Percentiles rank a stretch among this genome's conserved stretches.
phyloP scores from a whole-genome alignment of 2,113 vertebrate genomes.

The Pionites leucogaster region DNA sequence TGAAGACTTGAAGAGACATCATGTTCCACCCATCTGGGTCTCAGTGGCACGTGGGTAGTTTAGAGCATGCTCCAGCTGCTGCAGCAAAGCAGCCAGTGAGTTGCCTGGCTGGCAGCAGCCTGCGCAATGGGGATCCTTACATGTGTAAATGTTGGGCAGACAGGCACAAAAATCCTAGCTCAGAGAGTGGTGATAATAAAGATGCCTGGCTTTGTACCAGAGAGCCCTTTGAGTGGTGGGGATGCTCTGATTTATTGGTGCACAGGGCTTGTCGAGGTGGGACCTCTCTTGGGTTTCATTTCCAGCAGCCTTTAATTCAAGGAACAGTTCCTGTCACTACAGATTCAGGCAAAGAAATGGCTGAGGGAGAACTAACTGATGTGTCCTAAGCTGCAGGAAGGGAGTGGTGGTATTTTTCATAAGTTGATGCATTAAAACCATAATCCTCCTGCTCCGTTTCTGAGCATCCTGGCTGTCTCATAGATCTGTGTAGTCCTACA shows the following conservation, averaged over 20 bases:
- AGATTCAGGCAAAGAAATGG: neutral
- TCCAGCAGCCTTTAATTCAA: slow-evolving; percentile 14
- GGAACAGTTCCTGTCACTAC: neutral
- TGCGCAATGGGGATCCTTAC: neutral
- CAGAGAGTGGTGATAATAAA: neutral
- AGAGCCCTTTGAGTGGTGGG: neutral
- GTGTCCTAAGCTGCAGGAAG: neutral
- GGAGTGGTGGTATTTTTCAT: slow-evolving; percentile 34
- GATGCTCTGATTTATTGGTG: neutral
- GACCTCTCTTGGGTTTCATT: neutral
- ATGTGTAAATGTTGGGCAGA: neutral
- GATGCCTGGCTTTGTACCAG: neutral
- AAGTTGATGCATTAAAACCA: slow-evolving; percentile 37
- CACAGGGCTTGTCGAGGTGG: accelerated
- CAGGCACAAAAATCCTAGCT: neutral
- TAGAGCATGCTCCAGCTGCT: neutral
- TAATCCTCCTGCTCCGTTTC: slow-evolving; percentile 23
- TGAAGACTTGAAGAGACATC: neutral
- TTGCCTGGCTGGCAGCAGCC: neutral
- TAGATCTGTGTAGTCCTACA: neutral
- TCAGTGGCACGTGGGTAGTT: neutral
- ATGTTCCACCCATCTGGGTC: neutral
- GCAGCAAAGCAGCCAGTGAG: accelerated
- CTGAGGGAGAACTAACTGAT: neutral
- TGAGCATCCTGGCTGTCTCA: neutral